phyloP scores from a whole-genome alignment of 2,113 vertebrate genomes.

The Patagioenas fasciata region DNA sequence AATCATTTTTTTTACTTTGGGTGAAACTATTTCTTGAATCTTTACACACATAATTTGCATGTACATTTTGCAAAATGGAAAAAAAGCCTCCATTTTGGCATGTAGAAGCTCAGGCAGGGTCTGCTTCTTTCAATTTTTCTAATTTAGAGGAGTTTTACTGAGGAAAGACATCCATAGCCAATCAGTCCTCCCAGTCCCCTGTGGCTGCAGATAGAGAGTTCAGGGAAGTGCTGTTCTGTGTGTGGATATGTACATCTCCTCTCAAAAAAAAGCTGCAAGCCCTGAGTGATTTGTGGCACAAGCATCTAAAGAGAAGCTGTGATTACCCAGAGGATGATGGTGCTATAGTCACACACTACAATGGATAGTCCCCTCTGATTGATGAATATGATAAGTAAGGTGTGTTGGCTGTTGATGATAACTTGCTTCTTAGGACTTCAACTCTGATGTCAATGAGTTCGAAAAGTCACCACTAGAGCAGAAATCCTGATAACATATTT shows the following conservation, averaged over 20 bases:
- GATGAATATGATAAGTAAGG: neutral
- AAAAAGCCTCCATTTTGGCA: neutral
- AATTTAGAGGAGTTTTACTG: neutral
- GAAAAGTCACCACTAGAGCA: neutral
- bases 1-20: neutral
- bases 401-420: neutral
- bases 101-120: neutral
- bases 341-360: neutral
- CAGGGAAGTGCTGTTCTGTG: neutral
- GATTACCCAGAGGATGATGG: neutral
- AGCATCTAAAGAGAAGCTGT: neutral
- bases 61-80: neutral
- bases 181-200: neutral
- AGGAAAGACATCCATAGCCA: neutral
- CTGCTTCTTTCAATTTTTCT: neutral
- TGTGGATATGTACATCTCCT: neutral
- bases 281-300: neutral
- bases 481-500: neutral
- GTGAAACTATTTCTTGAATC: neutral
- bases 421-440: neutral
- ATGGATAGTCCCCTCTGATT: neutral
- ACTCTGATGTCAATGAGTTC: neutral
- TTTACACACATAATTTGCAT: neutral
- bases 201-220: neutral
- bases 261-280: slow-evolving; percentile 9